A percentile compares a stretch with the other conserved stretches of the same genome.
Conservation (phyloP, 2,797 vertebrate species). For the Streptopelia turtur region DNA sequence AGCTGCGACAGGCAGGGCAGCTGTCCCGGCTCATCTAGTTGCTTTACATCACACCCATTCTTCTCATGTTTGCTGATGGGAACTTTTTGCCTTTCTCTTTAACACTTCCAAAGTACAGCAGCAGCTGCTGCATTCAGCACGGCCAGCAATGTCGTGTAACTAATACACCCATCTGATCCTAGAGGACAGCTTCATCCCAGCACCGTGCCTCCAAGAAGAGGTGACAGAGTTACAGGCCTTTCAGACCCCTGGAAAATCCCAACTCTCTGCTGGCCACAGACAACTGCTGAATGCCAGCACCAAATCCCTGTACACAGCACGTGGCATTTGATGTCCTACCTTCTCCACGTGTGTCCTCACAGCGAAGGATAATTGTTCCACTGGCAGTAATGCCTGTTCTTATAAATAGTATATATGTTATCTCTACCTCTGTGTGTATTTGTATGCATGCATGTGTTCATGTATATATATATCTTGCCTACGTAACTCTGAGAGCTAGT, state of each 20-base stretch:
- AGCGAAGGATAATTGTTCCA: neutral
- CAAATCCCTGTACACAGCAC: neutral
- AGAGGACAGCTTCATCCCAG: neutral
- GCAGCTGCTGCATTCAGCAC: neutral
- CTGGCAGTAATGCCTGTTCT: neutral
- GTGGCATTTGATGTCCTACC: neutral
- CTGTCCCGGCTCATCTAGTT: neutral
- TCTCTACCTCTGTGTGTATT: neutral
- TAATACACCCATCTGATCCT: neutral
- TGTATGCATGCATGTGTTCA: fast-evolving
- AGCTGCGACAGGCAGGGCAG: neutral
- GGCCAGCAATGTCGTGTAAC: fast-evolving
- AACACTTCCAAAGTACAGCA: neutral
- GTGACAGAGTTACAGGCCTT: neutral
- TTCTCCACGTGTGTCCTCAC: slow-evolving; percentile 11
- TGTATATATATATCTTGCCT: neutral
- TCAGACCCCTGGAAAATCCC: neutral
- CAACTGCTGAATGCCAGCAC: neutral
- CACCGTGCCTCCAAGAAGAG: neutral
- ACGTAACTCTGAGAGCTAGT: neutral
- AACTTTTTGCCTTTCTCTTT: neutral
- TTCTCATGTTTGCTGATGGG: neutral
- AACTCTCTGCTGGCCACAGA: neutral
- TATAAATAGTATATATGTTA: neutral
- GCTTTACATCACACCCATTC: neutral